Conservation (phyloP, 2,113 vertebrate species). For the Tyto alba region DNA sequence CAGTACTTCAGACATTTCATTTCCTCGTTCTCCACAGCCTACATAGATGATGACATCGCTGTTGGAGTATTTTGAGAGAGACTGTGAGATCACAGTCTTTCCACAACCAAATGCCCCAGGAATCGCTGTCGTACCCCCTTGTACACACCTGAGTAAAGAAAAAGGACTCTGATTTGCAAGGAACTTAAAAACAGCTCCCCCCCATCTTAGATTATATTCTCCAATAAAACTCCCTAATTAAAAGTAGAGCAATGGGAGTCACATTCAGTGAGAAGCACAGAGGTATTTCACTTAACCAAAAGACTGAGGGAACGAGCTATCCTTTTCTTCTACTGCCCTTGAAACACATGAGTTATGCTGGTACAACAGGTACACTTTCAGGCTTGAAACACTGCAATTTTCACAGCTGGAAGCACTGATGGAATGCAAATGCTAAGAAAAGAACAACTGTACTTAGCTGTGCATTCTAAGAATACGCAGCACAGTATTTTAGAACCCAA, state of each 20-base stretch:
- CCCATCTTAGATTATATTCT: background rate
- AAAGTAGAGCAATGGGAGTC: background rate
- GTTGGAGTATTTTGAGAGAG: constrained; percentile 97
- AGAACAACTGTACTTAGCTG: background rate
- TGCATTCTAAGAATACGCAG: background rate
- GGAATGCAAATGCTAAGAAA: background rate
- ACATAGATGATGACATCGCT: constrained; percentile 98
- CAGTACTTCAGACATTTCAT: constrained; percentile 98
- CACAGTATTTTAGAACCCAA: background rate
- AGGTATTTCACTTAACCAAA: background rate
- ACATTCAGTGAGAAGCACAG: background rate
- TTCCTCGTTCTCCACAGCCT: constrained; percentile 95
- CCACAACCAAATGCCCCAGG: constrained; percentile 96
- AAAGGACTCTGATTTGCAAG: constrained; percentile 1
- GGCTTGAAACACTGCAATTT: background rate
- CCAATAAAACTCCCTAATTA: background rate
- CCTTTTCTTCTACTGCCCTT: background rate
- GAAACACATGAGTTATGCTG: background rate
- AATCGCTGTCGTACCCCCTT: constrained; percentile 96
- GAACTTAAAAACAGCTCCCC: background rate
- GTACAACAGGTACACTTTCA: background rate
- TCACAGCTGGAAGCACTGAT: background rate
- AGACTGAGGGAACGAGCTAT: background rate
- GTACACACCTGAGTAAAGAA: constrained; percentile 85
- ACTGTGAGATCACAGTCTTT: constrained; percentile 98